Evolutionary conservation across 2,113 vertebrate genomes (phyloP).

Genomic region (Pterocles orientalis): DNA sequence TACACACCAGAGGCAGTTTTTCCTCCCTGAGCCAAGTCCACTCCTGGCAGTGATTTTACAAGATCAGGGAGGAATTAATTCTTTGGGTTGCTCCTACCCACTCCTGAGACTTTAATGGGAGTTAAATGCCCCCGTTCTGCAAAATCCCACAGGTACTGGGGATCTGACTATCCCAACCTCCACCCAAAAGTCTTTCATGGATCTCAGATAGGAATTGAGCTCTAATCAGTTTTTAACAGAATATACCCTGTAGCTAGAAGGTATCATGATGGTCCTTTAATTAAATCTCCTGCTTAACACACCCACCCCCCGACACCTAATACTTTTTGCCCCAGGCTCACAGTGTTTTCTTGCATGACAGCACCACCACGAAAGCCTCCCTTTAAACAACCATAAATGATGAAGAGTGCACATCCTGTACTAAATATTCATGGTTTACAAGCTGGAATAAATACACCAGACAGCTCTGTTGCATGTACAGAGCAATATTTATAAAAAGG

Average conservation of each 20-base stretch:
- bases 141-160: neutral
- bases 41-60: neutral
- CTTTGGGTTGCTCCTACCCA: neutral
- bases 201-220: neutral
- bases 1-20: neutral
- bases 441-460: slow-evolving; percentile 33
- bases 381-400: slow-evolving; percentile 35
- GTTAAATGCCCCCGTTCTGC: neutral
- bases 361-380: neutral
- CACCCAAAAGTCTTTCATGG: neutral
- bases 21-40: neutral
- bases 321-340: neutral
- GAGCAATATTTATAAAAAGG: slow-evolving; percentile 4
- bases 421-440: neutral
- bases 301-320: neutral
- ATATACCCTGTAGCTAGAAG: neutral
- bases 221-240: neutral
- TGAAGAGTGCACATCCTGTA: slow-evolving; percentile 42
- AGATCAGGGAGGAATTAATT: neutral
- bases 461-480: neutral
- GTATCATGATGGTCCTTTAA: neutral
- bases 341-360: neutral
- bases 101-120: slow-evolving; percentile 6
- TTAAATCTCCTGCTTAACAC: neutral
- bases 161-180: neutral